Evolutionary conservation across 2,113 vertebrate species (phyloP).

Genomic region (Caranx ignobilis): DNA sequence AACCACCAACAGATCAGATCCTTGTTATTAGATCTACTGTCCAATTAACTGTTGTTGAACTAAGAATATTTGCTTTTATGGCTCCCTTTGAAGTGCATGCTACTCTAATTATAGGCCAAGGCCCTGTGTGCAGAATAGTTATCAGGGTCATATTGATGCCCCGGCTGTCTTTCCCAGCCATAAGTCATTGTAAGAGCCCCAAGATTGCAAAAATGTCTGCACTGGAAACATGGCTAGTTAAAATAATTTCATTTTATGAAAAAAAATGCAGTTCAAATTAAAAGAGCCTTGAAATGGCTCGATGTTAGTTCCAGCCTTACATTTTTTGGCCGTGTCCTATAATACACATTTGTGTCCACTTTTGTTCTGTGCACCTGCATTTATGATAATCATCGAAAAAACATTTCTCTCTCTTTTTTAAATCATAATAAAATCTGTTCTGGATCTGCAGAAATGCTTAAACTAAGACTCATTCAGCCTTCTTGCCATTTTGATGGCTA

Average conservation of each 20-base stretch:
- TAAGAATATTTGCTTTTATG: constrained; percentile 51
- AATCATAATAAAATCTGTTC: constrained; percentile 20
- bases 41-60: constrained; percentile 57
- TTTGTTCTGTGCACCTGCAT: constrained; percentile 5
- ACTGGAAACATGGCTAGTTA: neutral
- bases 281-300: constrained; percentile 12
- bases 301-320: constrained; percentile 11
- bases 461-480: constrained; percentile 20
- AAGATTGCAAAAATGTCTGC: constrained; percentile 21
- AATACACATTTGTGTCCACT: neutral
- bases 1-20: constrained; percentile 43
- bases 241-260: constrained; percentile 17
- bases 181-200: constrained; percentile 19
- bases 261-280: constrained; percentile 18
- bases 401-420: neutral
- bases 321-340: constrained; percentile 18
- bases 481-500: constrained; percentile 18
- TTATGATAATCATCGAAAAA: constrained; percentile 14
- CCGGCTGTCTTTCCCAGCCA: constrained; percentile 21
- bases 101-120: constrained; percentile 49
- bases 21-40: constrained; percentile 54
- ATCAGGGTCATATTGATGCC: constrained; percentile 37
- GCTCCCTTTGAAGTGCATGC: constrained; percentile 54
- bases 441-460: constrained; percentile 43
- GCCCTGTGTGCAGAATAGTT: constrained; percentile 27